Base-by-base conservation (phyloP, 1,140 invertebrate species). In the Pseudomyrmex flavicornis region DNA sequence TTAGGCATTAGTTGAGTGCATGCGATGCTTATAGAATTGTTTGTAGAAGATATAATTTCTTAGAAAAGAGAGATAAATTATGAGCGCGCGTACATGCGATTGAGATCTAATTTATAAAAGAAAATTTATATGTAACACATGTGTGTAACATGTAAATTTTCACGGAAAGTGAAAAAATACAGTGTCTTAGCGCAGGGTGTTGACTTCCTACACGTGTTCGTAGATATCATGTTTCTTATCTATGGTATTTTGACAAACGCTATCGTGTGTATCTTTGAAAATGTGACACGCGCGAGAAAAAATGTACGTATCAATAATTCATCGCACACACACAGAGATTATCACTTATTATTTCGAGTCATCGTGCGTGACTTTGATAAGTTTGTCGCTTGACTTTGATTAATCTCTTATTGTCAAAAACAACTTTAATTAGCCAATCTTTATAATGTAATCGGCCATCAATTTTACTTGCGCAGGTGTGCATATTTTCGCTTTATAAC, bases 231-330 rank as follows among this genome's bases (percentile, higher is more conserved):
- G 10, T 70, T 79, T 48, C 15, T 84, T 50, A 74, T 56, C 13
- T 13, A 17, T 15, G 12, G 62, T 83, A 35, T 61, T 72, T 46
- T 62, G 59, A 72, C 82, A 84, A 66, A 54, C 70, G n/a, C 15
- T 86, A 58, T 87, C 73, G 54, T 82, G 79, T 85, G 59, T 61
- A 63, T 35, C 35, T 5, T 35, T 9, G n/a, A 1, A 3, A 50
- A 83, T 44, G 84, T 83, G 84, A 86, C 59, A 17, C n/a, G 22
- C 22, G 7, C 5, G 35, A 35, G 35, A 35, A 35, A 35, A 35
- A 5, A 35, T 35, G 35, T 35, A 7, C 35, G 13, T 75, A 44
- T 62, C 8, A 26, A 58, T n/a, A 58, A 48, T 48, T 15, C n/a
- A 12, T 15, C 8, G 4, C 35, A 12, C 7, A 13, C 7, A 13